Evolutionary conservation across 1,140 invertebrate species (phyloP).

Genomic region (Neodiprion lecontei): DNA sequence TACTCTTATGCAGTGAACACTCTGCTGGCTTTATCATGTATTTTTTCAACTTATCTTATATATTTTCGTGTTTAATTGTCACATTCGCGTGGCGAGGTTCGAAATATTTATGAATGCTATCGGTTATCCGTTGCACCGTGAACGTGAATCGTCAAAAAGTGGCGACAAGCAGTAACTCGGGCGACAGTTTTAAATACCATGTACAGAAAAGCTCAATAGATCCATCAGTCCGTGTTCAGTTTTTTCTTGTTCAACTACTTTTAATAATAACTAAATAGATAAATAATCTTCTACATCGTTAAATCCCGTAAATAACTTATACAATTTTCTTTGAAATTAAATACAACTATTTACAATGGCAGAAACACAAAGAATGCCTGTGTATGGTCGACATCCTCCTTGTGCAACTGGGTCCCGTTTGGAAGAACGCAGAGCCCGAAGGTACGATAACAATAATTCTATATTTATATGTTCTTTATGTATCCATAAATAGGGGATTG

Average conservation of each 20-base stretch:
- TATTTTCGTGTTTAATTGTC: neutral
- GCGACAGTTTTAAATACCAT: neutral
- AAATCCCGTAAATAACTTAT: no score
- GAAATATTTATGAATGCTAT: neutral
- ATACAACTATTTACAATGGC: slow-evolving; percentile 52
- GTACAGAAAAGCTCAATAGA: neutral
- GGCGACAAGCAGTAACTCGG: neutral
- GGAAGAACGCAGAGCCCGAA: slow-evolving; percentile 74
- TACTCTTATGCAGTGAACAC: neutral
- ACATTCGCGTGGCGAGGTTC: neutral
- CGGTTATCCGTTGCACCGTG: neutral
- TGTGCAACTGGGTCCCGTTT: slow-evolving; percentile 74
- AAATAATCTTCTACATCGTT: no score
- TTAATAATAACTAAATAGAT: no score
- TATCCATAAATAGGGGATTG: neutral
- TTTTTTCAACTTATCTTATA: neutral
- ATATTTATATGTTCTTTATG: neutral
- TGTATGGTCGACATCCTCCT: slow-evolving; percentile 73
- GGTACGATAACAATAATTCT: slow-evolving; percentile 61
- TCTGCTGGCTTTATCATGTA: slow-evolving; percentile 1
- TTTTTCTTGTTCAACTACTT: no score
- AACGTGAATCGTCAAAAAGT: neutral
- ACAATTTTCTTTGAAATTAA: neutral
- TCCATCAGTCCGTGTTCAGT: no score
- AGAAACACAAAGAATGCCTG: slow-evolving; percentile 63